These are phyloP conservation scores for Diaperis boleti DNA, from an alignment of 2,888 invertebrate species.

Conservation along the genomic window DNA sequence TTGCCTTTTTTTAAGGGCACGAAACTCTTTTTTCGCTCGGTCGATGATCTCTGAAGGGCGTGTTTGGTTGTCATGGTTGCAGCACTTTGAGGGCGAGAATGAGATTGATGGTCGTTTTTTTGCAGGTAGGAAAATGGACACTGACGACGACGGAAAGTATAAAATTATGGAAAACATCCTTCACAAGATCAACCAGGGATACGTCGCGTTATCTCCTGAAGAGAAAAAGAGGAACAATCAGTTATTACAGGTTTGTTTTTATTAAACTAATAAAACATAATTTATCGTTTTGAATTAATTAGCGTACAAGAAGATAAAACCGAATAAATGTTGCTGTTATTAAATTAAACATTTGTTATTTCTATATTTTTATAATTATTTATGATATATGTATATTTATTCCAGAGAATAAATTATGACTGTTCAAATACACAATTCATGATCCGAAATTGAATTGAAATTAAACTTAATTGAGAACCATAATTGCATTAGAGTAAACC, in stretches of 20 bases:
- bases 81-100: slow-evolving; percentile 8
- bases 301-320: no score
- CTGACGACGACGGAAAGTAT: slow-evolving; percentile 45
- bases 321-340: no score
- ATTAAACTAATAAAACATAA: neutral
- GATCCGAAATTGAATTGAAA: no score
- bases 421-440: no score
- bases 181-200: slow-evolving; percentile 47
- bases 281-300: no score
- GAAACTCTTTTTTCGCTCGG: slow-evolving; percentile 41
- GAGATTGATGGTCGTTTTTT: neutral
- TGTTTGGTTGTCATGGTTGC: slow-evolving; percentile 52
- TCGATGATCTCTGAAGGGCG: slow-evolving; percentile 44
- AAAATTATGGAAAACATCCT: slow-evolving; percentile 51
- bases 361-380: no score
- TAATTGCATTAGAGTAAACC: no score
- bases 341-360: no score
- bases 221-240: slow-evolving; percentile 48
- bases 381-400: no score
- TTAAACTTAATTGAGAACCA: no score
- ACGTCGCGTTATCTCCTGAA: slow-evolving; percentile 44
- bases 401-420: no score
- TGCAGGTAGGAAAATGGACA: slow-evolving; percentile 25
- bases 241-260: slow-evolving; percentile 4
- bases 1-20: slow-evolving; percentile 33